Percentiles rank a stretch among this genome's conserved stretches.
These are phyloP conservation scores for Scolopax mira DNA, from an alignment of 2,113 vertebrate genomes.

Conservation along the genomic window DNA sequence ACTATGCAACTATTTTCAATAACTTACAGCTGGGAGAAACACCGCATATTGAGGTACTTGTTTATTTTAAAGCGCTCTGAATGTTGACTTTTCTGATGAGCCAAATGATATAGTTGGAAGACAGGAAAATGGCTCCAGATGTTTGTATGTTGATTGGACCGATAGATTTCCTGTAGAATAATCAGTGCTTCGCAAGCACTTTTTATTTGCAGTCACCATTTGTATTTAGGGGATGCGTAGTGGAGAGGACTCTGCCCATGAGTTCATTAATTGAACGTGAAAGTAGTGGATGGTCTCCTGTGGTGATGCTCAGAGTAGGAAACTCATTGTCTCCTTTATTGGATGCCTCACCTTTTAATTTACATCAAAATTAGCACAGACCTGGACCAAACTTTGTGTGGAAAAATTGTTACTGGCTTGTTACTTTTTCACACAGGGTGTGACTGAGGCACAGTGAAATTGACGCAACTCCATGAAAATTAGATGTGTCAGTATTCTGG, in stretches of 20 bases:
- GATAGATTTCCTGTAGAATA: background rate
- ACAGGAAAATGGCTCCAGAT: background rate
- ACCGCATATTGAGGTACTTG: slow-evolving; percentile 83
- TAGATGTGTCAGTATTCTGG: background rate
- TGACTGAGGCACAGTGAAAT: background rate
- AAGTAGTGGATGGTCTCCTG: background rate
- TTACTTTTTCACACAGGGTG: background rate
- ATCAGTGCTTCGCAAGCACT: background rate
- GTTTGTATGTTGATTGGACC: background rate
- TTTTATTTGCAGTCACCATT: background rate
- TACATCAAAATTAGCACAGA: background rate
- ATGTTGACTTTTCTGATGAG: background rate
- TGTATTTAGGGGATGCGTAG: background rate
- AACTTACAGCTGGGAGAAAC: slow-evolving; percentile 89
- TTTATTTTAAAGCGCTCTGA: background rate
- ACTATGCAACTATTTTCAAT: slow-evolving; percentile 93
- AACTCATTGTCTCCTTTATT: background rate
- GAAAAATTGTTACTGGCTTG: background rate
- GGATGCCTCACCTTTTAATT: background rate
- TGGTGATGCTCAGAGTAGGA: background rate
- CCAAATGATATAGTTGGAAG: background rate
- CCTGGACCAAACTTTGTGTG: background rate
- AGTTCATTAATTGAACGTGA: background rate
- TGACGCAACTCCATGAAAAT: background rate
- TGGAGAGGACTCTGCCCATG: background rate